A percentile compares a stretch with the other conserved stretches of the same genome.
These are phyloP conservation scores for Fratercula arctica DNA, from an alignment of 2,797 vertebrate species.

Conservation along the genomic window DNA sequence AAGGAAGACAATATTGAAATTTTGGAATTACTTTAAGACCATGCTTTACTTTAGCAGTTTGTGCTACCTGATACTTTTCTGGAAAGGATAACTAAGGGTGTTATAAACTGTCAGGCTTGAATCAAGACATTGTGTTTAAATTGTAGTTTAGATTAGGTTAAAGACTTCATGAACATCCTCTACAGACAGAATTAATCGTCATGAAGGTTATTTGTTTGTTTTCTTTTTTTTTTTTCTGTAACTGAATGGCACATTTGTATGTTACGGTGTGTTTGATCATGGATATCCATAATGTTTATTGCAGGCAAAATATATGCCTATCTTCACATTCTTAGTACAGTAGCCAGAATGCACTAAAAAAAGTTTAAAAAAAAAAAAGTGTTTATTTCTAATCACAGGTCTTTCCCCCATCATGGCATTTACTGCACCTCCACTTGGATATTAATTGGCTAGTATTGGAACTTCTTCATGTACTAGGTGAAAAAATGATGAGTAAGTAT, in stretches of 20 bases:
- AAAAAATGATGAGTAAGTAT: constrained; percentile 88
- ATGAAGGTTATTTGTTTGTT: background rate
- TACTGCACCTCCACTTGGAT: constrained; percentile 93
- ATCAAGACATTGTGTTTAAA: background rate
- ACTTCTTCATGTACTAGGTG: constrained; percentile 88
- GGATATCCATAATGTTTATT: background rate
- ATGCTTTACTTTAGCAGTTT: background rate
- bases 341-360: background rate
- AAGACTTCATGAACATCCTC: background rate
- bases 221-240: background rate
- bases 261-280: background rate
- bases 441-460: constrained; percentile 92
- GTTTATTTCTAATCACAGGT: constrained; percentile 77
- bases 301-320: background rate
- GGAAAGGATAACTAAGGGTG: background rate
- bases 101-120: background rate
- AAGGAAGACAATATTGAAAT: background rate
- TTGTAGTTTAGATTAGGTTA: background rate
- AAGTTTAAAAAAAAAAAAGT: background rate
- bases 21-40: background rate
- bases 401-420: constrained; percentile 94
- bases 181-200: background rate
- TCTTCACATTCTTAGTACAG: background rate
- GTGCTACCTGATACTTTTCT: background rate
- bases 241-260: background rate